These are phyloP conservation scores for Grammomys dolichurus DNA, from an alignment of 2,113 vertebrate genomes.

Conservation along the genomic window DNA sequence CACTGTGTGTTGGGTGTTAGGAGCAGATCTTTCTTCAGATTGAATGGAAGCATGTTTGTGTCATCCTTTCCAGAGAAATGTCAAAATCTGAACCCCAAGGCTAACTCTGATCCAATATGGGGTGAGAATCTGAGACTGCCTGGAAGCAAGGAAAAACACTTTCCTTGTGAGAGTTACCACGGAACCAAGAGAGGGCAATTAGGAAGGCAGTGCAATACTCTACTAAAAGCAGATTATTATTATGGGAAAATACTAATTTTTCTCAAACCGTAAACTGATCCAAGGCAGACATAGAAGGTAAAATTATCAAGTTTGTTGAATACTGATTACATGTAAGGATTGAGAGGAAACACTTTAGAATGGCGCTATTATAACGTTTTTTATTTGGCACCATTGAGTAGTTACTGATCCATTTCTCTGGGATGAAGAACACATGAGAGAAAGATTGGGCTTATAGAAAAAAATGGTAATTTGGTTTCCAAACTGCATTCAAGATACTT, in stretches of 20 bases:
- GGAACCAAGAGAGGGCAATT: neutral
- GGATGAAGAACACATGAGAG: neutral
- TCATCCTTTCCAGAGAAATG: neutral
- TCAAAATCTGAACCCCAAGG: neutral
- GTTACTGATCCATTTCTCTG: neutral
- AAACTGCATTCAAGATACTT: neutral
- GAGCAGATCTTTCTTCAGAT: neutral
- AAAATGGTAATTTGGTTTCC: neutral
- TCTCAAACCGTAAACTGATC: neutral
- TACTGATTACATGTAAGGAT: neutral
- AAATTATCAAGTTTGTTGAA: neutral
- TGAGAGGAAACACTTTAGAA: conserved; percentile 7
- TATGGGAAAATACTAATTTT: neutral
- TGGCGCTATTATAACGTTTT: neutral
- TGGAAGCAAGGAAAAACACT: neutral
- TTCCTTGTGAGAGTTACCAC: neutral
- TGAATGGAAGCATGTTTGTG: neutral
- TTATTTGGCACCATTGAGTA: neutral
- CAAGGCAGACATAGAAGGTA: neutral
- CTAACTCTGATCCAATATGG: neutral
- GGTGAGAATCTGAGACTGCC: neutral
- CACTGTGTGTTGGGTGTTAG: neutral
- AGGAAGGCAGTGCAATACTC: neutral
- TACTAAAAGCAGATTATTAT: neutral
- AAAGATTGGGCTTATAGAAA: neutral